Percentiles rank a stretch among this genome's conserved stretches.
phyloP scores from a whole-genome alignment of 2,113 vertebrate genomes.

The Eira barbara region DNA sequence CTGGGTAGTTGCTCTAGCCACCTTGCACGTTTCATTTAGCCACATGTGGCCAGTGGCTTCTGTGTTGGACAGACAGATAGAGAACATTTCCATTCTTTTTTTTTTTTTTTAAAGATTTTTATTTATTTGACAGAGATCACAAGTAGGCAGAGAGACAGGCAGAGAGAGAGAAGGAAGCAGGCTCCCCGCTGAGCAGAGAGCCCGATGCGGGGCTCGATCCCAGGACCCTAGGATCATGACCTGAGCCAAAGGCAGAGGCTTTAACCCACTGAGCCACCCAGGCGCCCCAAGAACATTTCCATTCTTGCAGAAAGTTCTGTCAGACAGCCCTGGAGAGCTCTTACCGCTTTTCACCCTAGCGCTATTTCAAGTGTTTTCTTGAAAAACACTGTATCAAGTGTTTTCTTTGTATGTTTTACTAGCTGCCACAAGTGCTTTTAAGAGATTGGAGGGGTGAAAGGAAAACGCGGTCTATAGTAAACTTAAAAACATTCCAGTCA shows the following conservation, averaged over 20 bases:
- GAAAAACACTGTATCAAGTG: neutral
- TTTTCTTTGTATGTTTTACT: neutral
- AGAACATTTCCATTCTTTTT: neutral
- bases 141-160: no score
- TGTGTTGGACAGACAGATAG: rapidly evolving
- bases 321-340: neutral
- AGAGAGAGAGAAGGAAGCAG: no score
- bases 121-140: no score
- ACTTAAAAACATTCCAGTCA: neutral
- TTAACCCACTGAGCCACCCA: no score
- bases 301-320: neutral
- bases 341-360: neutral
- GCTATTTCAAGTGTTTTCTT: neutral
- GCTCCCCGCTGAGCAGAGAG: no score
- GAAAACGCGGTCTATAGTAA: neutral
- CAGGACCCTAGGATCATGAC: no score
- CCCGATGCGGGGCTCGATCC: no score
- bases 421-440: neutral
- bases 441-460: neutral
- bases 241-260: no score
- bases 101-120: no score
- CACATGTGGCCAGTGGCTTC: neutral
- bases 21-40: neutral
- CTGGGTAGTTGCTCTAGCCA: neutral
- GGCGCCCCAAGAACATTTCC: neutral